A percentile compares a stretch with the other conserved stretches of the same genome.
Evolutionary conservation across 2,113 vertebrate genomes (phyloP).

Genomic region (Theristicus caerulescens): DNA sequence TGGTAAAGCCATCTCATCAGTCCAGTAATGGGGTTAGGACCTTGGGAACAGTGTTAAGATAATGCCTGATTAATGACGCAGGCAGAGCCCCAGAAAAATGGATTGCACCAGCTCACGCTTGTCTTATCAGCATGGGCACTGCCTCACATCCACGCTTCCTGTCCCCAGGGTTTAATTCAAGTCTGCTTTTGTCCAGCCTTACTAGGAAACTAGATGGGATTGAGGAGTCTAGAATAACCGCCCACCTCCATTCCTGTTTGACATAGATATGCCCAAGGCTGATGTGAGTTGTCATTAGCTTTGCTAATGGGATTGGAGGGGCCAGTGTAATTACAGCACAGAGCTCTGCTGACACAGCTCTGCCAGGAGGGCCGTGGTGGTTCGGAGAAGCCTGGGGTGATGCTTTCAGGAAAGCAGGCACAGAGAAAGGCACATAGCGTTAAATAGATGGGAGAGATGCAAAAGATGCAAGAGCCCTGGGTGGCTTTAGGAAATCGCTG

Average conservation of each 20-base stretch:
- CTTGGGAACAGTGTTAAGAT: neutral
- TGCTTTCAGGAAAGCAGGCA: neutral
- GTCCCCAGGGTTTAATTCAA: neutral
- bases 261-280: neutral
- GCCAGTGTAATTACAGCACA: neutral
- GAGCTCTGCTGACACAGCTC: neutral
- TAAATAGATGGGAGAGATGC: neutral
- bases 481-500: neutral
- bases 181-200: neutral
- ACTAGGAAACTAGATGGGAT: neutral
- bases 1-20: neutral
- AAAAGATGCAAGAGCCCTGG: neutral
- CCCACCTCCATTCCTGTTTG: neutral
- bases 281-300: neutral
- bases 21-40: neutral
- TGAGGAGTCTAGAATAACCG: neutral
- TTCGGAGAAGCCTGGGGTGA: neutral
- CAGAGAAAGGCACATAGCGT: neutral
- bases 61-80: neutral
- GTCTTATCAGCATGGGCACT: neutral
- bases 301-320: neutral
- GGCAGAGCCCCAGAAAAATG: neutral
- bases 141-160: neutral
- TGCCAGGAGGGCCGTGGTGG: neutral
- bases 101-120: neutral